Percentiles rank a stretch among this genome's conserved stretches.
Evolutionary conservation across 1,140 invertebrate genomes (phyloP).

Genomic region (Aporrectodea caliginosa): DNA sequence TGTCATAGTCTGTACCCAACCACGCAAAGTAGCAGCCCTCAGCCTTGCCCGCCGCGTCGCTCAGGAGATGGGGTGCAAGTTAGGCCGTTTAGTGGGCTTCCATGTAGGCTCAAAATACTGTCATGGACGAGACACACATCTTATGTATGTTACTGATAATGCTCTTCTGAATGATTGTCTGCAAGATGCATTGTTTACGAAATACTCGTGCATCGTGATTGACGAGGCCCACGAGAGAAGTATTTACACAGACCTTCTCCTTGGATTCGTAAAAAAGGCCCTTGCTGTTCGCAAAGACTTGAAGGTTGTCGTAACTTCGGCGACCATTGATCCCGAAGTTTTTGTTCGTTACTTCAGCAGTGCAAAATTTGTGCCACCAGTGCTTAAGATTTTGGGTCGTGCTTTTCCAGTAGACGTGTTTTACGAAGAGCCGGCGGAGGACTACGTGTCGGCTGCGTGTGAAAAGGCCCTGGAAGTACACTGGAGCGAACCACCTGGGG

Average conservation of each 20-base stretch:
- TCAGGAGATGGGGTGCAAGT: slow-evolving; percentile 40
- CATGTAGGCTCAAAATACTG: slow-evolving; percentile 69
- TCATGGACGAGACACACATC: slow-evolving; percentile 71
- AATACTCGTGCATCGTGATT: slow-evolving; percentile 87
- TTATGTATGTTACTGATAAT: slow-evolving; percentile 99
- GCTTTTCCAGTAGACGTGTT: slow-evolving; percentile 85
- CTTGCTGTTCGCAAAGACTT: slow-evolving; percentile 68
- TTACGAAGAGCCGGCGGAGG: slow-evolving; percentile 74
- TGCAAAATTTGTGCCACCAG: slow-evolving; percentile 84
- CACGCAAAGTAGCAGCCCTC: slow-evolving; percentile 49
- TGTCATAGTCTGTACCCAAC: slow-evolving; percentile 67
- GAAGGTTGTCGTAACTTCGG: slow-evolving; percentile 96
- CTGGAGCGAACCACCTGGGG: slow-evolving; percentile 77
- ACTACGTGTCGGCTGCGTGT: slow-evolving; percentile 87
- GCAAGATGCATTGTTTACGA: slow-evolving; percentile 77
- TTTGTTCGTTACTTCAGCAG: slow-evolving; percentile 70
- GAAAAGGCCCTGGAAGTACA: slow-evolving; percentile 94
- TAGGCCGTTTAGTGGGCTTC: slow-evolving; percentile 49
- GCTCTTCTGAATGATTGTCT: slow-evolving; percentile 80
- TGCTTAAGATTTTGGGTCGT: slow-evolving; percentile 87
- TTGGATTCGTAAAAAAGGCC: slow-evolving; percentile 90
- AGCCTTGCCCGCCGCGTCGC: slow-evolving; percentile 48
- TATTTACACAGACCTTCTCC: slow-evolving; percentile 88
- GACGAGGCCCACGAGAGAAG: slow-evolving; percentile 97
- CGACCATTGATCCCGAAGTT: slow-evolving; percentile 71